Base-by-base conservation (phyloP, 2,797 vertebrate genomes). In the Tragelaphus oryx region DNA sequence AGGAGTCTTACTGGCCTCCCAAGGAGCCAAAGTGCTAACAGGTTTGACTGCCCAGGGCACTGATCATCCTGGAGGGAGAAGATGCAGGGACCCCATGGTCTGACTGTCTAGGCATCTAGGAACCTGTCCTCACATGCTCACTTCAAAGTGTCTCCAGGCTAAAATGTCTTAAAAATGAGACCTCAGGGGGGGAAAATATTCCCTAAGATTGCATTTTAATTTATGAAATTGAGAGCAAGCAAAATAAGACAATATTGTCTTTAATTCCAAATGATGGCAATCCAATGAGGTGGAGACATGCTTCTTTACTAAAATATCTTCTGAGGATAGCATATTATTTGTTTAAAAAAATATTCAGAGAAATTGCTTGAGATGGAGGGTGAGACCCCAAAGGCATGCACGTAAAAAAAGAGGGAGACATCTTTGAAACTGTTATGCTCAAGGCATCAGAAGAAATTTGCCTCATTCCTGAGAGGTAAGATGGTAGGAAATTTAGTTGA, bases 161-260 rank as follows among this genome's bases (percentile, higher is more conserved):
- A 62, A 87, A 81, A n/a, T 81, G 37, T 55, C 54, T 68, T 60
- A 60, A 24, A 83, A 24, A 46, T 24, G 24, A 95, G 81, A 8
- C 8, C 33, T 37, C 9, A 2, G 12, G 71, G 28, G 17, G 1
- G 4, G 4, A 0, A 48, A 41, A 86, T 26, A 75, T 80, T 55
- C n/a, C 26, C 41, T 50, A 79, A 89, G 44, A 76, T 83, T 87
- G 89, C 13, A 44, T 78, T 96, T 93, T 83, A 79, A 59, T 82
- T 74, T 88, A 65, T 60, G 85, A 89, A 71, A 87, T 79, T 50
- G 22, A 59, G 4, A 82, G 50, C 80, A 79, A 74, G 52, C 33
- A 87, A 74, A 81, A 33, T 33, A 89, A 52, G 68, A 30, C 10
- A 84, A 4, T 17, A 37, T 37, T 76, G 52, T 22, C 5, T 93